Evolutionary conservation across 2,888 invertebrate species (phyloP).

Genomic region (Auanema freiburgensis): DNA sequence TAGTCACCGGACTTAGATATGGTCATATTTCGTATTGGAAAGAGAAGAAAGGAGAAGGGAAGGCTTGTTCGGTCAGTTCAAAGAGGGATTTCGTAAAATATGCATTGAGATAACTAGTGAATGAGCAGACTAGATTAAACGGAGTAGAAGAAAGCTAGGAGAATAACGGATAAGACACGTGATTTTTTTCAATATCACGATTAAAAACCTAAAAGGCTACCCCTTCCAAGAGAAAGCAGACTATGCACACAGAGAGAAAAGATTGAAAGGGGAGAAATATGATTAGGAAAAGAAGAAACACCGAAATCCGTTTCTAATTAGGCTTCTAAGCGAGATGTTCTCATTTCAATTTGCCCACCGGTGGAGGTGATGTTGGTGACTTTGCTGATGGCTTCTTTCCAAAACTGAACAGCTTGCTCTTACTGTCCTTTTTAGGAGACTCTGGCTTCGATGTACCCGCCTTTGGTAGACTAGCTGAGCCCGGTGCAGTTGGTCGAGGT

Average conservation of each 20-base stretch:
- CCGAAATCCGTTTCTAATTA: not conserved
- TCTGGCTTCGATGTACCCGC: slow-evolving; percentile 24
- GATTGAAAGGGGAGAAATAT: slow-evolving; percentile 2
- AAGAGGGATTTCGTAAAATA: slow-evolving; percentile 4
- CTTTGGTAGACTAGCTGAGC: slow-evolving; percentile 18
- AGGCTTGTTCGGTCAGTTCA: slow-evolving; percentile 5
- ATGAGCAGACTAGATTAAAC: too few relatives aligned
- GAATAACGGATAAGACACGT: not conserved
- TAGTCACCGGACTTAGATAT: slow-evolving; percentile 1
- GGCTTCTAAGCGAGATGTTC: slow-evolving; percentile 8
- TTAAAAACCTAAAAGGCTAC: not conserved
- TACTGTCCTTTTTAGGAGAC: slow-evolving; percentile 44
- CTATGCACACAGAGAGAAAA: slow-evolving; percentile 2
- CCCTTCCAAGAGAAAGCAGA: not conserved
- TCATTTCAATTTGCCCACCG: slow-evolving; percentile 38
- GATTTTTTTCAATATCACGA: not conserved
- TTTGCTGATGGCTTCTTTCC: slow-evolving; percentile 47
- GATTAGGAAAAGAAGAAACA: slow-evolving; percentile 1
- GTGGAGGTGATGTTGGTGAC: slow-evolving; percentile 45
- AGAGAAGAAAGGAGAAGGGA: slow-evolving; percentile 1
- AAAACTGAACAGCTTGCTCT: slow-evolving; percentile 52
- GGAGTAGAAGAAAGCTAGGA: too few relatives aligned
- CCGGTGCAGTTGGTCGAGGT: slow-evolving; percentile 13
- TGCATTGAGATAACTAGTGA: too few relatives aligned
- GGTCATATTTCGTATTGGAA: slow-evolving; percentile 5